Evolutionary conservation across 35 echinoderm and acorn worm species (phyloP), one percentile per base, ranked within the genome.

Genomic region (Holothuria glaberrima): DNA sequence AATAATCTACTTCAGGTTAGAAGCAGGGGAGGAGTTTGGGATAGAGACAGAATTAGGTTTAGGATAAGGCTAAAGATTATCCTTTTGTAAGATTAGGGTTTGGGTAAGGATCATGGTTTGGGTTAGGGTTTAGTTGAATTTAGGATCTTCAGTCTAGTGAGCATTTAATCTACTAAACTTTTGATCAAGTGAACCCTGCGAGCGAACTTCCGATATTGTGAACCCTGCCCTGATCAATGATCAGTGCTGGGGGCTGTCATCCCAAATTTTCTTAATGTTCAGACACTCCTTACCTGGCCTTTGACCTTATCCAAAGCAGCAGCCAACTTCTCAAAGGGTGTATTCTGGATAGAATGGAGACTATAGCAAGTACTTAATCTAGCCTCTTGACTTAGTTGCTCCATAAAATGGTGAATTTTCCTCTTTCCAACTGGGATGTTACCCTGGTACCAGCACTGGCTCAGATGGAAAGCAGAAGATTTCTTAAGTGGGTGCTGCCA

Each of bases 401-500:
- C 85, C 61, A 87, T 67, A 28, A 87, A 87, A 6, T 69, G 50
- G 24, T 87, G 63, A 25, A 87, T 87, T 16, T 67, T 87, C 35
- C 85, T 67, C 25, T 35, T 71, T 2, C 85, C 85, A 22, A 87
- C 50, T 35, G 85, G 85, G 62, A 87, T 67, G 21, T 87, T 67
- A 2, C 31, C 85, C 26, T 87, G 85, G 63, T 87, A 87, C 85
- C 85, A 87, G 61, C 66, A 60, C 20, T 87, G 34, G 46, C 33
- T 64, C 22, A 20, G 25, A 59, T 52, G 33, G 22, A 36, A 69
- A 22, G 59, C 62, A 5, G 38, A 38, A 14, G 65, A 71, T n/a
- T 65, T 87, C 30, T 70, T 87, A 1, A 87, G 31, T 18, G 85
- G 61, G 24, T 87, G 85, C 34, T 87, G 85, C 85, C 85, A 87